Conservation (phyloP, 64 coral and sea anemone genomes). For the Montipora cactus region DNA sequence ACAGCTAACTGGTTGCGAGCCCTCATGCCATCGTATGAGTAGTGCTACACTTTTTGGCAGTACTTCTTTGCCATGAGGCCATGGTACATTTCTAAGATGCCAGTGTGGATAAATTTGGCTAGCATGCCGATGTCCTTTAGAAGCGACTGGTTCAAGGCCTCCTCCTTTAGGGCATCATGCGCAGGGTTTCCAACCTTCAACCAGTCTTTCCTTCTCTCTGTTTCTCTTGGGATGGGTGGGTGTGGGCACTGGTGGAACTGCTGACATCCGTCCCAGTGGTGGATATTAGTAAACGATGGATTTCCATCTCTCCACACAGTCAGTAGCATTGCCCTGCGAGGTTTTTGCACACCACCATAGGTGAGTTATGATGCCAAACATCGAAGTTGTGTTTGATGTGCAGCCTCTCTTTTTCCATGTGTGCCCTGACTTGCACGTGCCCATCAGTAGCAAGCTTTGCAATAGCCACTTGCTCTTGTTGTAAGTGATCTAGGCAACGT, state of each 20-base stretch:
- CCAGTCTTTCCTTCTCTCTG: constrained; percentile 51
- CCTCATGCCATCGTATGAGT: constrained; percentile 26
- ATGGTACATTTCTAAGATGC: constrained; percentile 22
- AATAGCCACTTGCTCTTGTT: background rate
- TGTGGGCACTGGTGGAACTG: constrained; percentile 30
- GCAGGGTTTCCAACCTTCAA: background rate
- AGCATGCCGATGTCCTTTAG: background rate
- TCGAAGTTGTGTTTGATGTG: background rate
- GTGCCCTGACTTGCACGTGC: background rate
- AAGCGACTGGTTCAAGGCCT: background rate
- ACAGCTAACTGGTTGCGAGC: background rate
- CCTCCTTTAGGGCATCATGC: constrained; percentile 25
- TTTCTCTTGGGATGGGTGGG: background rate
- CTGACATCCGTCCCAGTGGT: background rate
- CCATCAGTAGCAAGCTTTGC: background rate
- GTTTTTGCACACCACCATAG: background rate
- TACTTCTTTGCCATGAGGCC: constrained; percentile 24
- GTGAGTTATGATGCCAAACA: background rate
- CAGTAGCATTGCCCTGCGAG: background rate
- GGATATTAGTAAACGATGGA: background rate
- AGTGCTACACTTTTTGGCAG: constrained; percentile 20
- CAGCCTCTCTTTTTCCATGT: background rate
- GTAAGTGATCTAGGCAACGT: background rate
- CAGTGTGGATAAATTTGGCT: constrained; percentile 15
- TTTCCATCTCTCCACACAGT: background rate